Base-by-base conservation (phyloP, 2,888 invertebrate genomes). In the Drepana falcataria region DNA sequence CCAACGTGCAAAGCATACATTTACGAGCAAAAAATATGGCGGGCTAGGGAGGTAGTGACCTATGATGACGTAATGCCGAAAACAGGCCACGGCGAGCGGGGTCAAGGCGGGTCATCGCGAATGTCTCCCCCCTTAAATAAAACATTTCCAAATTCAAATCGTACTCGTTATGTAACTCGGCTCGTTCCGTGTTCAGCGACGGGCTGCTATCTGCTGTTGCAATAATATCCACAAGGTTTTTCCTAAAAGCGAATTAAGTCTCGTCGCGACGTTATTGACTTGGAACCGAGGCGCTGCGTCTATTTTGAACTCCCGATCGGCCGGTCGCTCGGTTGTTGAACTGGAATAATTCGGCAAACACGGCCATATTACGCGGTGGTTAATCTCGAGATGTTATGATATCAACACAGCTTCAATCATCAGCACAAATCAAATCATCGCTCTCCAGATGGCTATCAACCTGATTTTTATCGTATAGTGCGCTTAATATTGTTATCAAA, bases 261-360 rank as follows among this genome's bases (percentile, higher is more conserved):
- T 44, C 44, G 9, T 44, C 44, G 44, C 44, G 44, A 44, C 44
- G 44, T 44, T 44, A 44, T 44, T 9, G 44, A 44, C 44, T 44
- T 69, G 71, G 82, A 71, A 71, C 74, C 81, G 79, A 74, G 83
- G 73, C 21, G 21, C 74, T 81, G 85, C 80, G 83, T 89, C 90
- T 89, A 89, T 90, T 89, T 84, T 82, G 87, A 87, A 88, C 87
- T 81, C 82, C 83, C 83, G 83, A 82, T 81, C 85, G 87, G 81
- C 72, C 85, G 81, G 75, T 81, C 83, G 85, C 80, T 82, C 85
- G 89, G 89, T 91, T 88, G 86, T 89, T 90, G 90, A 90, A 89
- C 90, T 89, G 87, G 78, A 84, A 87, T 87, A 87, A 87, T 90
- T 91, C 90, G 90, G 90, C 90, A 89, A 91, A 89, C 87, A 85